These are phyloP conservation scores for Leptinotarsa rubiginosa DNA, from an alignment of 2,888 invertebrate genomes.

Conservation along the genomic window DNA sequence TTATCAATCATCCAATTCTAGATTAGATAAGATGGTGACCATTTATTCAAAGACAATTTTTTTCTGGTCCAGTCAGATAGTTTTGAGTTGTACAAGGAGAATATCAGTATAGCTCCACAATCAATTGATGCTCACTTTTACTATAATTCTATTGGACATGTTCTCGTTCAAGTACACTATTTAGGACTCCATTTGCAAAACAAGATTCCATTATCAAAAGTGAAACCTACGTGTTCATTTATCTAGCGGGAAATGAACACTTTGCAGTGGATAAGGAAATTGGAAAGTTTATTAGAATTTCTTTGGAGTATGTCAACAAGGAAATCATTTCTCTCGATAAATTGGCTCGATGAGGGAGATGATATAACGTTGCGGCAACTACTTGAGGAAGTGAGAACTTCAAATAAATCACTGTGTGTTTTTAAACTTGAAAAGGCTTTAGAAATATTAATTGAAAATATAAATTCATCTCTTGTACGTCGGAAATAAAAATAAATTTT, in stretches of 20 bases:
- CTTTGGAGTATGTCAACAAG: constrained; percentile 2
- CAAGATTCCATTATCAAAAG: constrained; percentile 10
- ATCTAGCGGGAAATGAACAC: constrained; percentile 6
- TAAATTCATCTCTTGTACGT: no score
- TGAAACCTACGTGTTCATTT: constrained; percentile 5
- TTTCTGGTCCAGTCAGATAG: background rate
- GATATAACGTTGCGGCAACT: background rate
- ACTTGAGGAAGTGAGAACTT: background rate
- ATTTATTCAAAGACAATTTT: no score
- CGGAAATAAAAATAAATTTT: no score
- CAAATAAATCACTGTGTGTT: background rate
- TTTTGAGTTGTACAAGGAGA: background rate
- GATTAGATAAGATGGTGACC: no score
- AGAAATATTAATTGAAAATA: no score
- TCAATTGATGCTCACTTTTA: background rate
- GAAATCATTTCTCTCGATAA: background rate
- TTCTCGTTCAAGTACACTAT: background rate
- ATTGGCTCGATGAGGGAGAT: background rate
- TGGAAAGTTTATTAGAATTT: constrained; percentile 12
- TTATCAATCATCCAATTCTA: no score
- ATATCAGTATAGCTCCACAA: background rate
- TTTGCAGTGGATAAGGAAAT: background rate
- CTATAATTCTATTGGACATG: background rate
- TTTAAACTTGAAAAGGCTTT: no score
- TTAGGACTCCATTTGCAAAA: background rate